A percentile compares a stretch with the other conserved stretches of the same genome.
Evolutionary conservation across 2,888 invertebrate species (phyloP).

Genomic region (Lypha dubia): DNA sequence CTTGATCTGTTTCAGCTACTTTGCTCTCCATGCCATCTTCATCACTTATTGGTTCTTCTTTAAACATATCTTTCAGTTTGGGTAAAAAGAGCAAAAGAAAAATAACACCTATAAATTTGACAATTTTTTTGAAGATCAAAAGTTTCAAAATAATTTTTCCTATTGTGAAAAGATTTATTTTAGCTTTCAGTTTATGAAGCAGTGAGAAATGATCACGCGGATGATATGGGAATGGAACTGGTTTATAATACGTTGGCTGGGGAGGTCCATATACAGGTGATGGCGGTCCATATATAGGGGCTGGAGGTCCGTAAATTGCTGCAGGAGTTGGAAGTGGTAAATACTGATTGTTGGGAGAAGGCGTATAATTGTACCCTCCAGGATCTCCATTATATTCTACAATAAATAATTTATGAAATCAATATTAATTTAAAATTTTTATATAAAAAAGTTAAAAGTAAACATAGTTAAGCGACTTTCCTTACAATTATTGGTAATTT

Average conservation of each 20-base stretch:
- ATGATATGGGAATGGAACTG: conserved; percentile 75
- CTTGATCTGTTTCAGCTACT: conserved; percentile 76
- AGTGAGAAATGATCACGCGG: conserved; percentile 84
- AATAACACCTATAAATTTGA: conserved; percentile 90
- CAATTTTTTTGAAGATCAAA: conserved; percentile 91
- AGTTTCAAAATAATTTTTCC: conserved; percentile 90
- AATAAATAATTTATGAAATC: conserved; percentile 7
- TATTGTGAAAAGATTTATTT: conserved; percentile 88
- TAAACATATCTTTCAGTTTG: conserved; percentile 84
- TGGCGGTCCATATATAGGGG: conserved; percentile 82
- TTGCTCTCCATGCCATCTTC: conserved; percentile 78
- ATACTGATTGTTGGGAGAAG: conserved; percentile 75
- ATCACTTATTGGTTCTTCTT: conserved; percentile 76
- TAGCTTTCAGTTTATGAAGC: conserved; percentile 88
- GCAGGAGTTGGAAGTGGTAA: conserved; percentile 77
- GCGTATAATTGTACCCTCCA: conserved; percentile 77
- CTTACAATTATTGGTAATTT: too few species aligned
- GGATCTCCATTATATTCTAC: conserved; percentile 56
- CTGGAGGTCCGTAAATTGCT: conserved; percentile 83
- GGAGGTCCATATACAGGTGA: conserved; percentile 83
- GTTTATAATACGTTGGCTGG: conserved; percentile 73
- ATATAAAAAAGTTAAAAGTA: background rate
- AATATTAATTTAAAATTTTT: too few species aligned
- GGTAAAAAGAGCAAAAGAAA: conserved; percentile 91
- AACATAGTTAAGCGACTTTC: too few species aligned